phyloP scores from a whole-genome alignment of 2,888 invertebrate species.

The Ommatoiulus sabulosus region DNA sequence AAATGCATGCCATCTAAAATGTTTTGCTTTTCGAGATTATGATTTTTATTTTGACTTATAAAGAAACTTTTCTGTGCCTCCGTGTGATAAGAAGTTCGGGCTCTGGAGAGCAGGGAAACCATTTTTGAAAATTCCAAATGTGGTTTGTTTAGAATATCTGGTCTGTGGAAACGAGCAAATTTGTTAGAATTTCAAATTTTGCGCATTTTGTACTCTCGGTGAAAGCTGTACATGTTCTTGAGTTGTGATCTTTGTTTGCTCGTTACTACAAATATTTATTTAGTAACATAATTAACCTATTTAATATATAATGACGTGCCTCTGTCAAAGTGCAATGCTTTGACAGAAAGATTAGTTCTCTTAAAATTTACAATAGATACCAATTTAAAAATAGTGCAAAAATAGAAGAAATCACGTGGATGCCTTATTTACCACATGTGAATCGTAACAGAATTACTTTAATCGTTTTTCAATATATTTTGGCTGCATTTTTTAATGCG shows the following conservation, averaged over 20 bases:
- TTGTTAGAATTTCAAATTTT: background rate
- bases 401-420: conserved; percentile 3
- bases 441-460: background rate
- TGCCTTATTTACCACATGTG: conserved; percentile 6
- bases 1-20: conserved; percentile 8
- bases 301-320: background rate
- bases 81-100: background rate
- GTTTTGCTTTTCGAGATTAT: background rate
- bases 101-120: background rate
- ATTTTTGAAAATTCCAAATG: background rate
- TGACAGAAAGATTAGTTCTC: background rate
- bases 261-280: background rate
- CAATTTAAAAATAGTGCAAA: conserved; percentile 39
- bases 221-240: conserved; percentile 25
- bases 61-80: conserved; percentile 17
- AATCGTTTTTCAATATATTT: background rate
- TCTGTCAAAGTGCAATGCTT: background rate
- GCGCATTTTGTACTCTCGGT: background rate
- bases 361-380: conserved; percentile 12
- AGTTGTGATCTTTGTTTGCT: conserved; percentile 23
- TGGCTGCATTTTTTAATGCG: background rate
- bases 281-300: background rate
- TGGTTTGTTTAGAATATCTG: background rate
- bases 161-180: background rate
- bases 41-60: background rate